Conservation (phyloP, 2,113 vertebrate genomes). For the Polyodon spathula region DNA sequence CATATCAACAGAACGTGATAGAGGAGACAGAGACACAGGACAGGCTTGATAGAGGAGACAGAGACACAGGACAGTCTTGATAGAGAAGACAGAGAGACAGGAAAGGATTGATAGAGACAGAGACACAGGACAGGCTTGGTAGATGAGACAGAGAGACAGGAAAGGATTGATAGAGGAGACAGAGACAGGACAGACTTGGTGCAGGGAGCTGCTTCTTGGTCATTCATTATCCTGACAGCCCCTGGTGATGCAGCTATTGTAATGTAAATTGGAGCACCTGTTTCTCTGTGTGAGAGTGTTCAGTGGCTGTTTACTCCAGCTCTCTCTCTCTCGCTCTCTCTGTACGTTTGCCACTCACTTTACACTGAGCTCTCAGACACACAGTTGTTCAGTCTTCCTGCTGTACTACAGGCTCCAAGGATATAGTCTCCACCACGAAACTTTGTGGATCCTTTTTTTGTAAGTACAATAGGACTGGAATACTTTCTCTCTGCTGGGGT, state of each 20-base stretch:
- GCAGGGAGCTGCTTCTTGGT: background rate
- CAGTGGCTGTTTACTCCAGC: slow-evolving; percentile 10
- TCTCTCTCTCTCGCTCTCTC: background rate
- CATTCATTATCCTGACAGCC: background rate
- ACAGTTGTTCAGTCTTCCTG: background rate
- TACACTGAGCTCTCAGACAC: too few relatives aligned
- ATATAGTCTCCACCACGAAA: background rate
- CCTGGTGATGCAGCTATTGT: slow-evolving; percentile 27
- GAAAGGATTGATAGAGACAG: background rate
- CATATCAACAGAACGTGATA: too few relatives aligned
- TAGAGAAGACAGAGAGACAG: too few relatives aligned
- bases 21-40: too few relatives aligned
- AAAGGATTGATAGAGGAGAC: too few relatives aligned
- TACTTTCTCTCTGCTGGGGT: background rate
- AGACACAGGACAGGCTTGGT: too few relatives aligned
- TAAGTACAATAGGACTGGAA: background rate
- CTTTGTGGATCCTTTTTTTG: background rate
- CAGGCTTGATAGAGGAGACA: too few relatives aligned
- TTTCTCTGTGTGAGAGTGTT: slow-evolving; percentile 1
- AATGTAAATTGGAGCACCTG: slow-evolving; percentile 43
- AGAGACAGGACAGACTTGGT: too few relatives aligned
- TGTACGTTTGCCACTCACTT: background rate
- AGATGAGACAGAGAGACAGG: too few relatives aligned
- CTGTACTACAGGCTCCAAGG: background rate
- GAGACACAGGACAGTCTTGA: too few relatives aligned